Evolutionary conservation across 2,113 vertebrate species (phyloP), one percentile per base, ranked within the genome.

Genomic region (Amphiprion ocellaris): DNA sequence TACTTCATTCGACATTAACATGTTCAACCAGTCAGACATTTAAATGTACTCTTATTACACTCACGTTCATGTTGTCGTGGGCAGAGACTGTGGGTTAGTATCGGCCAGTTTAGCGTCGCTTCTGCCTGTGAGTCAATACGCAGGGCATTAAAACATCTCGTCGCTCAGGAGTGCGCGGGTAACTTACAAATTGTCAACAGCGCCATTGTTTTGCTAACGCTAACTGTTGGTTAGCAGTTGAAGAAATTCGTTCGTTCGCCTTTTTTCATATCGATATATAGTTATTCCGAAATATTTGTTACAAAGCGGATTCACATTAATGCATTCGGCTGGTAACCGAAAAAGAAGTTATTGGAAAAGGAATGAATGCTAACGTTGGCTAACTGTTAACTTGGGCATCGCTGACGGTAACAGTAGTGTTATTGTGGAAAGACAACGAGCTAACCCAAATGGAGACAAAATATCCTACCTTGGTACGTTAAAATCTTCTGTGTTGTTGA

Each of bases 391-490:
- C 55, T 50, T 12, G 2, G 15, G 19, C 58, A 1, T 60, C 3
- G 15, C 33, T 26, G 39, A 46, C 4, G n/a, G 19, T 63, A 66
- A 72, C 47, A 64, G 1, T 26, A 10, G 12, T 19, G 0, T 10
- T 52, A 39, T 2, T 2, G 6, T 23, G 9, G 12, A 37, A 59
- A 72, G 1, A 30, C 1, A 15, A 10, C 17, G 1, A 19, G 1
- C 12, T 15, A n/a, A 47, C 15, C 49, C 10, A 87, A 68, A 92
- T 91, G 84, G 89, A 89, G 17, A 54, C 30, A 0, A 67, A 81
- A 0, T 89, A 86, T 4, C 65, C 84, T 0, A 68, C 19, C 0
- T 14, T 90, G 79, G 91, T 92, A 26, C 78, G 88, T 81, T 12
- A 1, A 2, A 0, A 15, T 2, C 2, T 1, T 53, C 26, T 60